Base-by-base conservation (phyloP, 2,797 vertebrate genomes). In the Crossoptilon crossoptilon region DNA sequence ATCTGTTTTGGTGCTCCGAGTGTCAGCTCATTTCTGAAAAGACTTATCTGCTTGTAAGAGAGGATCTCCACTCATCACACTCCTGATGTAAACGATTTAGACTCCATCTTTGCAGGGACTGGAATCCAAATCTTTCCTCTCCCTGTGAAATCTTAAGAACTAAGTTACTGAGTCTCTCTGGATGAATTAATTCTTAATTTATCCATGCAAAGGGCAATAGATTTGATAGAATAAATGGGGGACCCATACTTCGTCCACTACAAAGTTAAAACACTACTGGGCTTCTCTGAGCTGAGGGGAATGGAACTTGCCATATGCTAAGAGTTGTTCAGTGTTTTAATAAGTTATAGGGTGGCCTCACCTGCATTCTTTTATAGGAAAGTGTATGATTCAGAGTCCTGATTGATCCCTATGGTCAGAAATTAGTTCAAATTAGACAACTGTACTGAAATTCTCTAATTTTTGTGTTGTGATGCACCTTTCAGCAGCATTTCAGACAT, bases 21-120 rank as follows among this genome's bases (percentile, higher is more conserved):
- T 33, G 46, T 70, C 74, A 68, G 71, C 84, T 90, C 82, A 48
- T 90, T 95, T 69, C 87, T 87, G 56, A 78, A 73, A 73, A 84
- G 74, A 84, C 49, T 2, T 12, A 55, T 29, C 80, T 76, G 55
- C 81, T 55, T 67, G 29, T 31, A 82, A 88, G 71, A 1, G 4
- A 90, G 70, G 59, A 87, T 62, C 23, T 48, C 56, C 51, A 71
- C 80, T 86, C 4, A 0, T 62, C 33, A 66, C 79, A 64, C 70
- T 79, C 33, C 58, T 77, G 67, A 77, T 14, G 27, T 29, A 70
- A 85, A 51, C 37, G 12, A 80, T 48, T 80, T 49, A 41, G 44
- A 77, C 22, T 66, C 66, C 12, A 7, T n/a, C 69, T 26, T 8
- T 15, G 23, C 11, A 72, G 29, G 41, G 24, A 53, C 26, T 31